These are phyloP conservation scores for Zhuqinia jingwanae DNA, from an alignment of 2,888 invertebrate genomes.

Conservation along the genomic window DNA sequence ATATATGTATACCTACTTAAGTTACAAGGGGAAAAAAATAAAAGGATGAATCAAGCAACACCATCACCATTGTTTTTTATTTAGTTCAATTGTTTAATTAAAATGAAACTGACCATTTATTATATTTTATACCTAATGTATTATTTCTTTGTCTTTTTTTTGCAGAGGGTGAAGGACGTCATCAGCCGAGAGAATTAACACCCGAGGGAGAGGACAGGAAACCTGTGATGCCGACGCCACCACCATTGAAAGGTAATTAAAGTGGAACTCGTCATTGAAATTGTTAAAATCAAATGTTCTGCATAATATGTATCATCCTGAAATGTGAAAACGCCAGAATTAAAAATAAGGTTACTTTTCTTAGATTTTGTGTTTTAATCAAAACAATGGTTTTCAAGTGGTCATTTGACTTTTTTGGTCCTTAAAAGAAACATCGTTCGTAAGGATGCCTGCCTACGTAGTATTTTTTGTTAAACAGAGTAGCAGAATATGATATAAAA, in stretches of 20 bases:
- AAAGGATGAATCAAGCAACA: conserved; percentile 14
- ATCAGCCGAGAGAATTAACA: conserved; percentile 77
- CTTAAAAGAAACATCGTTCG: no score
- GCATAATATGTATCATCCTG: no score
- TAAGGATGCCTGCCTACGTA: no score
- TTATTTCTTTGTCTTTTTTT: conserved; percentile 64
- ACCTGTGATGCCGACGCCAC: conserved; percentile 78
- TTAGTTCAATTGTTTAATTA: conserved; percentile 46
- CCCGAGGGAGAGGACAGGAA: conserved; percentile 79
- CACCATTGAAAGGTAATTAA: conserved; percentile 79
- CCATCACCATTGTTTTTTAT: conserved; percentile 14
- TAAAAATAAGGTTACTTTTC: no score
- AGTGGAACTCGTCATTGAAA: background rate
- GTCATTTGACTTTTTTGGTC: no score
- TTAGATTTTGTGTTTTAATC: no score
- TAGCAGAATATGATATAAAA: no score
- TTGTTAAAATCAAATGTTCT: no score
- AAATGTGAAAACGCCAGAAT: no score
- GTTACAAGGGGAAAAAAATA: conserved; percentile 17
- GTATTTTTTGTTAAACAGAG: no score
- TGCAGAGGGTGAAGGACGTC: conserved; percentile 78
- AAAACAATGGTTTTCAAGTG: no score
- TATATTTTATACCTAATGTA: conserved; percentile 42
- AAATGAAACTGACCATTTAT: conserved; percentile 21
- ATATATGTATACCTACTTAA: conserved; percentile 24